Percentiles rank a stretch among this genome's conserved stretches.
Evolutionary conservation across 1,140 invertebrate genomes (phyloP).

Genomic region (Drosophila suzukii): DNA sequence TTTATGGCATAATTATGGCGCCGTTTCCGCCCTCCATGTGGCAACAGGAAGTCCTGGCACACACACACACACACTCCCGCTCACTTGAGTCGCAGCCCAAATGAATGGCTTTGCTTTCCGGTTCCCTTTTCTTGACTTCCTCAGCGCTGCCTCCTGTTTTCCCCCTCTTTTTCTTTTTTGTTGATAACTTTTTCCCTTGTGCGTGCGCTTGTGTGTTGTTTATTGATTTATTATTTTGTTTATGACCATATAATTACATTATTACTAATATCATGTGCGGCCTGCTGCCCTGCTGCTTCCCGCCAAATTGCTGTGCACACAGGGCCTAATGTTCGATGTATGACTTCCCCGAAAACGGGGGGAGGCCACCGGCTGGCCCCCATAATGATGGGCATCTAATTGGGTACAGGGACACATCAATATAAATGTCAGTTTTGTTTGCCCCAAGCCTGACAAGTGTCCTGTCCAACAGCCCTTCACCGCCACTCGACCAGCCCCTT

Average conservation of each 20-base stretch:
- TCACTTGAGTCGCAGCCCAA: slow-evolving; percentile 29
- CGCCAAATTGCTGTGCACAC: slow-evolving; percentile 58
- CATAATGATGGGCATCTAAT: slow-evolving; percentile 62
- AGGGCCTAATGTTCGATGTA: slow-evolving; percentile 53
- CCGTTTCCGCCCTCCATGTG: slow-evolving; percentile 46
- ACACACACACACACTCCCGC: slow-evolving; percentile 16
- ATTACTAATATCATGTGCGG: slow-evolving; percentile 59
- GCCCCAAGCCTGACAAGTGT: slow-evolving; percentile 48
- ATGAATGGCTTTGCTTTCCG: slow-evolving; percentile 66
- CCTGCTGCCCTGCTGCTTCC: background rate
- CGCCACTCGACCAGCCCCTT: background rate
- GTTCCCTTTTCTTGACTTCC: slow-evolving; percentile 30
- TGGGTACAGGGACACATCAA: slow-evolving; percentile 59
- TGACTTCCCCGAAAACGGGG: slow-evolving; percentile 41
- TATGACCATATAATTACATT: slow-evolving; percentile 76
- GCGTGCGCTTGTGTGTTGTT: slow-evolving; percentile 27
- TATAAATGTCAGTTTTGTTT: slow-evolving; percentile 70
- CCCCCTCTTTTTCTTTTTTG: too few species aligned
- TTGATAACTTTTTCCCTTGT: slow-evolving; percentile 15
- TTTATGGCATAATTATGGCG: slow-evolving; percentile 79
- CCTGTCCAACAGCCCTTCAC: slow-evolving; percentile 10
- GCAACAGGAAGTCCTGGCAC: slow-evolving; percentile 48
- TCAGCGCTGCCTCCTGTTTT: background rate
- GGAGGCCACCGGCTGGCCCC: background rate
- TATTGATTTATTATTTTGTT: slow-evolving; percentile 77